These are phyloP conservation scores for Valencia hispanica DNA, from an alignment of 2,797 vertebrate genomes.

Conservation along the genomic window DNA sequence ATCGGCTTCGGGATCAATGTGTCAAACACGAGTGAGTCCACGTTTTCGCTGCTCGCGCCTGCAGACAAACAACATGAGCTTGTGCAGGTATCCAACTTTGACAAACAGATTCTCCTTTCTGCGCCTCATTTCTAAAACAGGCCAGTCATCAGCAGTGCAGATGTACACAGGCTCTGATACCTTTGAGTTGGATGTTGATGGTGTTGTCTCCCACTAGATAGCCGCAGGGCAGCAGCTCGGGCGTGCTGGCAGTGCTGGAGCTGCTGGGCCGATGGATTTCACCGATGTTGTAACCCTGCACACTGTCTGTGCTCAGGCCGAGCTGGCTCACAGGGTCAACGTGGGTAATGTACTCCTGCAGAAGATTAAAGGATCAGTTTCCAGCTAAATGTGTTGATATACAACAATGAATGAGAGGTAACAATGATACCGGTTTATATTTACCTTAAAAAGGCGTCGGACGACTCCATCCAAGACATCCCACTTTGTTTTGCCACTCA, in stretches of 20 bases:
- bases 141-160: neutral
- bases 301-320: constrained; percentile 92
- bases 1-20: constrained; percentile 94
- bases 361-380: neutral
- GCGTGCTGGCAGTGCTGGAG: constrained; percentile 79
- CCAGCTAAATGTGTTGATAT: neutral
- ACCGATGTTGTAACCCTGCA: constrained; percentile 93
- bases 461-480: constrained; percentile 97
- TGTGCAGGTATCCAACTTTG: neutral
- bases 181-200: constrained; percentile 92
- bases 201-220: constrained; percentile 97
- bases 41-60: constrained; percentile 87
- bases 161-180: constrained; percentile 66
- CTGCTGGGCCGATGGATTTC: constrained; percentile 85
- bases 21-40: constrained; percentile 93
- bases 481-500: constrained; percentile 99
- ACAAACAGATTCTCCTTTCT: neutral
- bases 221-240: constrained; percentile 94
- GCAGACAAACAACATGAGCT: constrained; percentile 15
- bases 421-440: neutral
- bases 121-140: neutral
- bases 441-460: constrained; percentile 93
- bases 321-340: constrained; percentile 93
- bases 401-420: neutral
- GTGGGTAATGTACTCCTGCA: constrained; percentile 95